A percentile compares a stretch with the other conserved stretches of the same genome.
Conservation (phyloP, 2,797 vertebrate genomes). For the Limnodromus scolopaceus region DNA sequence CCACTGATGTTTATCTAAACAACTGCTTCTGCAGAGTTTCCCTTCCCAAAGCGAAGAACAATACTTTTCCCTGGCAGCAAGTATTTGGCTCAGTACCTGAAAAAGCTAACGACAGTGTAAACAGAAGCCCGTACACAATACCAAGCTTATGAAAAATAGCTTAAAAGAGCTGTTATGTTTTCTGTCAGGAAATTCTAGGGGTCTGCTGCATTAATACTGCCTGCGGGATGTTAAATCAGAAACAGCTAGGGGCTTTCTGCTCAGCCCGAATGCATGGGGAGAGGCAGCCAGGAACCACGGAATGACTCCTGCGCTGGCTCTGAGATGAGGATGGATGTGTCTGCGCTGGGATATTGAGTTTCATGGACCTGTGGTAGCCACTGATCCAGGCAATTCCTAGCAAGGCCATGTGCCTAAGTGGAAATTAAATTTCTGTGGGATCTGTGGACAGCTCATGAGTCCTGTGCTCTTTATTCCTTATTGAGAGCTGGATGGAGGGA, state of each 20-base stretch:
- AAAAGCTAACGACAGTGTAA: not conserved
- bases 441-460: not conserved
- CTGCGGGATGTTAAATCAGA: not conserved
- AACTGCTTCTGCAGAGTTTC: not conserved
- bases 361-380: not conserved
- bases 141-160: not conserved
- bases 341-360: rapidly evolving
- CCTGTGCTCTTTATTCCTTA: not conserved
- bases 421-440: not conserved
- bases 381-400: not conserved
- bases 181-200: conserved; percentile 14
- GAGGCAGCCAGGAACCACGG: not conserved
- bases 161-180: not conserved
- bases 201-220: not conserved
- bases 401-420: not conserved
- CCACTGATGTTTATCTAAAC: conserved; percentile 14
- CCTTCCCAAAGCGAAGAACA: conserved; percentile 8
- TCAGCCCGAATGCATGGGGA: not conserved
- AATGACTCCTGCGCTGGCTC: rapidly evolving
- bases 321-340: not conserved
- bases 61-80: not conserved
- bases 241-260: not conserved
- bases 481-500: not conserved
- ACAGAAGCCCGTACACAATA: not conserved
- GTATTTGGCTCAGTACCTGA: not conserved